Evolutionary conservation across 2,888 invertebrate genomes (phyloP), one percentile per base, ranked within the genome.

Genomic region (Spicauda simplicius): DNA sequence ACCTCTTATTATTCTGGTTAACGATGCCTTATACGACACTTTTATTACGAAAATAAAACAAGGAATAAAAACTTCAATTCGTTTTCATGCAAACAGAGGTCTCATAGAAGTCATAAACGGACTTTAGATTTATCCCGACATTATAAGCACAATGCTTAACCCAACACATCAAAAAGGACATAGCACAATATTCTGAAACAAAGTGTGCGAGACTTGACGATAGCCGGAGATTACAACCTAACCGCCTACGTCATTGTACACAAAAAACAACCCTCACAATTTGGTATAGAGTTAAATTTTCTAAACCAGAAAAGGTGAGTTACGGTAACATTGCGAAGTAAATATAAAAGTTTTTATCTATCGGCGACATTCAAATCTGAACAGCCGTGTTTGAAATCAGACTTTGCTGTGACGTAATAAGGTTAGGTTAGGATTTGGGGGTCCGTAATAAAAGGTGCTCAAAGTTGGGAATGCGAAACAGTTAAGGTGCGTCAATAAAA

Each of bases 401-500:
- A 77, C 83, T 78, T 70, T 82, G 75, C 72, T 54, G 19, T 10
- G 3, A 61, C 2, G 5, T 0, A 0, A 11, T 76, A 83, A 70
- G 75, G 81, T 76, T 71, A 18, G 48, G 18, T 45, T 41, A 16
- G 20, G 14, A 16, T 55, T 57, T 37, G 11, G 37, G 55, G 70
- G 77, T 76, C 74, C 76, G 81, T 81, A 87, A 88, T 90, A 91
- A 91, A 84, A 65, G 71, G 85, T 87, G 89, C 90, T 86, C 90
- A 88, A 91, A 92, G 87, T 90, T 87, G 77, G 84, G 84, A 89
- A 85, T 82, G 83, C 82, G 84, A 84, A 85, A 25, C 83, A 87
- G 86, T 87, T 90, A 90, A 92, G 91, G 92, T 91, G 90, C 76
- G 85, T 81, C 86, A 83, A 90, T 93, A 93, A 92, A 93, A 93